Base-by-base conservation (phyloP, 23 tunicate species). In the Botrylloides violaceus region DNA sequence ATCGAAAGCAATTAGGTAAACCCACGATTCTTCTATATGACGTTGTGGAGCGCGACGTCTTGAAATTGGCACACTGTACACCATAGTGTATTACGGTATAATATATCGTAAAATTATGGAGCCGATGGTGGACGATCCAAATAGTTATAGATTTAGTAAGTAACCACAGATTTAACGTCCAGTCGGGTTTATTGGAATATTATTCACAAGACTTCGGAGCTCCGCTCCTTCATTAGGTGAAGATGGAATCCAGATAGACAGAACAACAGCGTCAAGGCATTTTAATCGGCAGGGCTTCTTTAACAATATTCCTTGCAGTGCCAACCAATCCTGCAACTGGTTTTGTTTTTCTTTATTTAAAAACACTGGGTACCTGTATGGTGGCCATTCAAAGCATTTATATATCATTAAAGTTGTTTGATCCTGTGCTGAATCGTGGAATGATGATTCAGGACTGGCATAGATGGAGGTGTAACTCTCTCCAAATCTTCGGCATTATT, bases 231-330 rank as follows among this genome's bases (percentile, higher is more conserved):
- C n/a, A 19, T 21, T 21, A 29, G 29, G 15, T 7, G 18, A 59
- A 9, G 9, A 59, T 23, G 7, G 36, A 59, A 63, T 74, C 22
- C 1, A 78, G 71, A 83, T 79, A 55, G 82, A 85, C 5, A 91
- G 47, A 61, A 91, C 72, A 22, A 84, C 92, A 39, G 98, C 98
- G 61, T 91, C 98, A 33, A 91, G 63, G 56, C 98, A 91, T 84
- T 91, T n/a, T 91, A 2, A 91, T 91, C 20, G 98, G 98, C 63
- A 91, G 78, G 3, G 92, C 75, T 65, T 84, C 91, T 58, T 57
- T 79, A 20, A 79, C 61, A 74, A 91, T 91, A 50, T 83, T 82
- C 75, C 80, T 84, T 35, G 98, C 98, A 43, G 62, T 91, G 43
- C 83, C 98, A 86, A 91, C 79, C 24, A 91, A 66, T 21, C 92